A percentile compares a stretch with the other conserved stretches of the same genome.
Conservation (phyloP, 2,113 vertebrate genomes). For the Cynoglossus semilaevis region DNA sequence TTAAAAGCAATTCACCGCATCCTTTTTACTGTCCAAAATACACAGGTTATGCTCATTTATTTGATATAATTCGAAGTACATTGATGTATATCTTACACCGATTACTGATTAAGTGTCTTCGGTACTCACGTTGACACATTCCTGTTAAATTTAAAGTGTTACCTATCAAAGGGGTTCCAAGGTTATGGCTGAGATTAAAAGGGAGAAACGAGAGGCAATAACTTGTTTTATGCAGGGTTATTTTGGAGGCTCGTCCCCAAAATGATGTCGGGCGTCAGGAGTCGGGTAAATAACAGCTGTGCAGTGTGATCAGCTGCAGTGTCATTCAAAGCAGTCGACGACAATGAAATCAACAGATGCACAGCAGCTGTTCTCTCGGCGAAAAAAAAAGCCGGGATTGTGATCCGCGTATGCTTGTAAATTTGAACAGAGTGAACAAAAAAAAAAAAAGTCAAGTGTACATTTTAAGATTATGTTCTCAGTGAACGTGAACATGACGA, state of each 20-base stretch:
- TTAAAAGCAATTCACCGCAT: no score
- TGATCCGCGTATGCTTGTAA: not conserved
- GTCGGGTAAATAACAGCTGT: not conserved
- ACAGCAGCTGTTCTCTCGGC: not conserved
- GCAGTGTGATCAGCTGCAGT: not conserved
- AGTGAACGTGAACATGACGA: not conserved
- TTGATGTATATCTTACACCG: not conserved
- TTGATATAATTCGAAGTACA: not conserved
- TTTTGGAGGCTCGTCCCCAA: not conserved
- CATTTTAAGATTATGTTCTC: not conserved
- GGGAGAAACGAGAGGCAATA: not conserved
- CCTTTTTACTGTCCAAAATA: not conserved
- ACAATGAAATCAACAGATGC: not conserved
- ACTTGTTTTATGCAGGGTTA: not conserved
- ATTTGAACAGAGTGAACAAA: no score
- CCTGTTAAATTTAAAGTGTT: not conserved
- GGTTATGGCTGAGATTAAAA: conserved; percentile 9
- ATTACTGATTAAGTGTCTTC: not conserved
- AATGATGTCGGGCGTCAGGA: not conserved
- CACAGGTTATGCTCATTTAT: not conserved
- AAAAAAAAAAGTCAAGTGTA: no score
- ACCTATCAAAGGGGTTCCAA: not conserved
- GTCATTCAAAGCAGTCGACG: conserved; percentile 1
- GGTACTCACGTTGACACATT: not conserved
- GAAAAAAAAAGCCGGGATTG: not conserved